Conservation (phyloP, 1,140 invertebrate species). For the Orussus abietinus region DNA sequence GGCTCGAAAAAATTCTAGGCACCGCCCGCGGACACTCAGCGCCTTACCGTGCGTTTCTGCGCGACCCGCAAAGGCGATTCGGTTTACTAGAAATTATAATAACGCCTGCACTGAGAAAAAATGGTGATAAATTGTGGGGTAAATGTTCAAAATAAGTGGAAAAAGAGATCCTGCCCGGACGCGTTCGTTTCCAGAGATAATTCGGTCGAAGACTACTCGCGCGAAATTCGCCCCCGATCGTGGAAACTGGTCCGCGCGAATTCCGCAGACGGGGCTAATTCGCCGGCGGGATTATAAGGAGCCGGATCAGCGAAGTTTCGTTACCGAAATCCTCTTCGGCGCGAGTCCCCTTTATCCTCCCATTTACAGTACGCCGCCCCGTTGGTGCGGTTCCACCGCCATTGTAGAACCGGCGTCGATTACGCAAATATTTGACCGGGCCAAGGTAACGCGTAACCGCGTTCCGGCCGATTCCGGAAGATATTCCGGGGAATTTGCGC, state of each 20-base stretch:
- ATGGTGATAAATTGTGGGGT: too few relatives aligned
- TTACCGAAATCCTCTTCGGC: conserved; percentile 36
- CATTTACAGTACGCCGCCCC: conserved; percentile 7
- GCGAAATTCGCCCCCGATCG: neutral
- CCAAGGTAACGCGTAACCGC: conserved; percentile 16
- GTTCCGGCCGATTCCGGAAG: conserved; percentile 22
- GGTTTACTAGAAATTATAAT: too few relatives aligned
- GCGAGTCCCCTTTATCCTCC: conserved; percentile 9
- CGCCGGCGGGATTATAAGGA: conserved; percentile 41
- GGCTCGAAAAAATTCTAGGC: too few relatives aligned
- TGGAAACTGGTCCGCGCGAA: too few relatives aligned
- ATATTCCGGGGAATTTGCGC: conserved; percentile 24
- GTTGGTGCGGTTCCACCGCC: conserved; percentile 13
- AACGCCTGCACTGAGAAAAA: too few relatives aligned
- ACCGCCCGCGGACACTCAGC: too few relatives aligned
- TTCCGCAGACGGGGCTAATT: conserved; percentile 35
- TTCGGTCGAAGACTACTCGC: neutral
- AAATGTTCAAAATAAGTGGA: too few relatives aligned
- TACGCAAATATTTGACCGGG: conserved; percentile 26
- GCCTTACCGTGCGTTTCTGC: too few relatives aligned
- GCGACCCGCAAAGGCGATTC: too few relatives aligned
- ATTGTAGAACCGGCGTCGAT: conserved; percentile 25
- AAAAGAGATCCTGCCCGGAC: too few relatives aligned
- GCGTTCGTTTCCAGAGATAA: too few relatives aligned
- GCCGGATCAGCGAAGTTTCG: conserved; percentile 35